phyloP scores from a whole-genome alignment of 2,797 vertebrate species.

The Cetoscarus ocellatus region DNA sequence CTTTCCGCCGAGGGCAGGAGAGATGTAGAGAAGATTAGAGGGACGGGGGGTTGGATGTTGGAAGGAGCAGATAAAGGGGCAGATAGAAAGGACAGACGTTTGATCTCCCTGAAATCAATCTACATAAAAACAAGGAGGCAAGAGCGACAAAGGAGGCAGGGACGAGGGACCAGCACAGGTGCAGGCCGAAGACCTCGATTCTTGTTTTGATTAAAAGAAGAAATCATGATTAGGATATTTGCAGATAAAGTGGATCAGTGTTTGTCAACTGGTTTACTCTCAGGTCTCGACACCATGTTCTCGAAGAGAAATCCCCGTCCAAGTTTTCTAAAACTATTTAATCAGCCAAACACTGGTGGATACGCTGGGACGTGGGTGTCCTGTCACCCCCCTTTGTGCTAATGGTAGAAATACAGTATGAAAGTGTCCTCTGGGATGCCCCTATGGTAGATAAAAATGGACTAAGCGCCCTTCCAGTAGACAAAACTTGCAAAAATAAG shows the following conservation, averaged over 20 bases:
- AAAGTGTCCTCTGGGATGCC: too few relatives aligned
- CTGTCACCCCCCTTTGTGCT: too few relatives aligned
- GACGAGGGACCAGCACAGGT: slow-evolving; percentile 40
- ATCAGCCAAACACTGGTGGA: too few relatives aligned
- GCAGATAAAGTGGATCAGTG: neutral
- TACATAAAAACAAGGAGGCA: slow-evolving; percentile 58
- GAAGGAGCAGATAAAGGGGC: slow-evolving; percentile 44
- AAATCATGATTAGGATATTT: neutral
- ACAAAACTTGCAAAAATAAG: too few relatives aligned
- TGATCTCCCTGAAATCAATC: slow-evolving; percentile 65
- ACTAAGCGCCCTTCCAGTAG: too few relatives aligned
- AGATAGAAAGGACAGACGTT: slow-evolving; percentile 55
- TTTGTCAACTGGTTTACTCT: too few relatives aligned
- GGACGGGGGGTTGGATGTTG: slow-evolving; percentile 18
- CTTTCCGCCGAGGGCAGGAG: slow-evolving; percentile 13
- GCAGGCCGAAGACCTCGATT: slow-evolving; percentile 25
- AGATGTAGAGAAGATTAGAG: slow-evolving; percentile 41
- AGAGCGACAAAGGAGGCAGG: slow-evolving; percentile 27
- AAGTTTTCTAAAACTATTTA: too few relatives aligned
- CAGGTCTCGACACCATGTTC: too few relatives aligned
- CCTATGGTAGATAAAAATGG: too few relatives aligned
- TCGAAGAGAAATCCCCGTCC: too few relatives aligned
- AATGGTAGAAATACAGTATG: too few relatives aligned
- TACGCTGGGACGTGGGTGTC: too few relatives aligned
- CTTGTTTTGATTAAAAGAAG: slow-evolving; percentile 30